Evolutionary conservation across 2,113 vertebrate species (phyloP).

Genomic region (Lycaon pictus): DNA sequence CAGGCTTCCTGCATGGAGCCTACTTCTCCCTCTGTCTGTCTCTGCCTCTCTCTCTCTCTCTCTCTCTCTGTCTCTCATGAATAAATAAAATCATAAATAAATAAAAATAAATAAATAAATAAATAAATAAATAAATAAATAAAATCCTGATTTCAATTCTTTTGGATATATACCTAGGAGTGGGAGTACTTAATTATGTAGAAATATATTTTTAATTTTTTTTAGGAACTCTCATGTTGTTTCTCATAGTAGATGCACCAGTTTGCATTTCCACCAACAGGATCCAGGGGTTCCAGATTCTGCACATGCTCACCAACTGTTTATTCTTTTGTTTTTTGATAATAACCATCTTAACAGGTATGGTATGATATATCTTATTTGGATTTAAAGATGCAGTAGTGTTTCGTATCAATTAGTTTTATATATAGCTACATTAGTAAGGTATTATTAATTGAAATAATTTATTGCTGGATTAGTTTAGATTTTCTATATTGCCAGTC

Average conservation of each 20-base stretch:
- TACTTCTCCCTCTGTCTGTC: no score
- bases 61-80: no score
- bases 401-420: not conserved
- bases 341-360: not conserved
- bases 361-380: not conserved
- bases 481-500: not conserved
- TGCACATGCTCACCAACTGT: not conserved
- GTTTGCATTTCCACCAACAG: not conserved
- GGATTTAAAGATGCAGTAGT: not conserved
- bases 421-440: not conserved
- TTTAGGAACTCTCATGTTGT: no score
- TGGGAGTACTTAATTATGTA: not conserved
- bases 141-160: not conserved
- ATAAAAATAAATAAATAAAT: no score
- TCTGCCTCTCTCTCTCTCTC: no score
- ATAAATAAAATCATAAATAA: no score
- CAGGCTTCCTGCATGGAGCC: no score
- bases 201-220: not conserved
- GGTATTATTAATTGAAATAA: not conserved
- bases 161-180: not conserved
- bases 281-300: not conserved
- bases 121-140: not conserved
- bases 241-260: not conserved
- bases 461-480: not conserved
- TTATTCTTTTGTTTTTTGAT: not conserved